Percentiles rank a stretch among this genome's conserved stretches.
Evolutionary conservation across 2,888 invertebrate species (phyloP).

Genomic region (Tipula lateralis): DNA sequence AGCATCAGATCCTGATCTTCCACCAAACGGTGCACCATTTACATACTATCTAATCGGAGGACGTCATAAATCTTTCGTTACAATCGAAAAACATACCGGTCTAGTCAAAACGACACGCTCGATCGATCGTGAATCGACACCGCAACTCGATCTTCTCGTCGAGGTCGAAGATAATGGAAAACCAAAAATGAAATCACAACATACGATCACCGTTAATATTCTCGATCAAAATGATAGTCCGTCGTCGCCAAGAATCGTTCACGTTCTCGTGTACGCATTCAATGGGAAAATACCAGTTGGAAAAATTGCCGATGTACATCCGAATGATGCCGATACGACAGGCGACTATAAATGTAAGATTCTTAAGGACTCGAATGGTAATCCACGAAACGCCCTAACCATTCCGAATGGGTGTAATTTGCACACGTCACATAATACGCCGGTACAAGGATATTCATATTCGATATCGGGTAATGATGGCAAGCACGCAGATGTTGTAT

Average conservation of each 20-base stretch:
- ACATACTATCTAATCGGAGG: constrained; percentile 75
- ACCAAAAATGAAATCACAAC: constrained; percentile 77
- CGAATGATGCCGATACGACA: constrained; percentile 84
- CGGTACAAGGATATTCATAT: constrained; percentile 69
- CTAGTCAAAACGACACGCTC: constrained; percentile 70
- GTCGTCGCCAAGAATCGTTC: constrained; percentile 75
- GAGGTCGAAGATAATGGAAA: constrained; percentile 85
- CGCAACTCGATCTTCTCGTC: constrained; percentile 68
- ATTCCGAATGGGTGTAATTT: constrained; percentile 77
- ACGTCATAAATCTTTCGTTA: constrained; percentile 68
- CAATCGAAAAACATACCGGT: constrained; percentile 74
- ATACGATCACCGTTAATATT: constrained; percentile 68
- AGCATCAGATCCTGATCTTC: constrained; percentile 83
- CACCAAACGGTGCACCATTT: constrained; percentile 88
- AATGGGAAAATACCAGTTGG: constrained; percentile 70
- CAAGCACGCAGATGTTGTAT: constrained; percentile 77
- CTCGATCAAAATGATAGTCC: constrained; percentile 89
- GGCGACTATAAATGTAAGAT: constrained; percentile 86
- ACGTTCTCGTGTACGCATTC: constrained; percentile 71
- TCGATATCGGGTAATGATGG: constrained; percentile 87
- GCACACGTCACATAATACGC: constrained; percentile 65
- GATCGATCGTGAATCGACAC: constrained; percentile 76
- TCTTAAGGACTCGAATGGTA: constrained; percentile 56
- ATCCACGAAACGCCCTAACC: constrained; percentile 55
- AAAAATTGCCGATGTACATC: constrained; percentile 87